Evolutionary conservation across 2,797 vertebrate genomes (phyloP).

Genomic region (Dipus sagitta): DNA sequence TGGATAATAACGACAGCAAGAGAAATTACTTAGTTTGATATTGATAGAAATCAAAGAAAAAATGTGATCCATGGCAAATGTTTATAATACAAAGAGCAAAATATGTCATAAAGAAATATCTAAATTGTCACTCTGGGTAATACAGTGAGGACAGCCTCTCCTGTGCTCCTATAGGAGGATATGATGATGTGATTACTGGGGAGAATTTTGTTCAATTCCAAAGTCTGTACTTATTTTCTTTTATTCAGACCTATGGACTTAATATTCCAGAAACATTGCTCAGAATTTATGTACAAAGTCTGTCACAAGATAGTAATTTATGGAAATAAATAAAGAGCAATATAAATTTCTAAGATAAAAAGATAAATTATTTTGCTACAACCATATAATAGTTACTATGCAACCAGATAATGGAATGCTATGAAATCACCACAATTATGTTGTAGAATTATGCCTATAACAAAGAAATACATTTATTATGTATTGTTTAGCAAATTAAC

Average conservation of each 20-base stretch:
- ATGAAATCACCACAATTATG: neutral
- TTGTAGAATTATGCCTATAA: conserved; percentile 5
- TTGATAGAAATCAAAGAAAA: neutral
- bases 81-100: conserved; percentile 23
- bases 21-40: conserved; percentile 2
- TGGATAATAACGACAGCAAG: conserved; percentile 3
- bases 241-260: neutral
- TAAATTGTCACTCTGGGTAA: neutral
- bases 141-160: neutral
- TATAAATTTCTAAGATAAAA: conserved; percentile 30
- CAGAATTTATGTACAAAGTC: neutral
- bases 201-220: conserved; percentile 3
- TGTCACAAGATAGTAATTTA: neutral
- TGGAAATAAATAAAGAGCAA: neutral
- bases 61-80: conserved; percentile 30
- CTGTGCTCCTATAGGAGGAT: neutral
- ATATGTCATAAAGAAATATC: neutral
- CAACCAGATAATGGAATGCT: neutral
- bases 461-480: neutral
- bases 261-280: neutral
- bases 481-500: neutral
- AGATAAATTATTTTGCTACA: conserved; percentile 14
- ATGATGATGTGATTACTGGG: neutral
- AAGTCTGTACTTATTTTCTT: neutral
- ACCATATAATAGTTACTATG: neutral